These are phyloP conservation scores for Drosophila affinis DNA, from an alignment of 2,888 invertebrate species.

Conservation along the genomic window DNA sequence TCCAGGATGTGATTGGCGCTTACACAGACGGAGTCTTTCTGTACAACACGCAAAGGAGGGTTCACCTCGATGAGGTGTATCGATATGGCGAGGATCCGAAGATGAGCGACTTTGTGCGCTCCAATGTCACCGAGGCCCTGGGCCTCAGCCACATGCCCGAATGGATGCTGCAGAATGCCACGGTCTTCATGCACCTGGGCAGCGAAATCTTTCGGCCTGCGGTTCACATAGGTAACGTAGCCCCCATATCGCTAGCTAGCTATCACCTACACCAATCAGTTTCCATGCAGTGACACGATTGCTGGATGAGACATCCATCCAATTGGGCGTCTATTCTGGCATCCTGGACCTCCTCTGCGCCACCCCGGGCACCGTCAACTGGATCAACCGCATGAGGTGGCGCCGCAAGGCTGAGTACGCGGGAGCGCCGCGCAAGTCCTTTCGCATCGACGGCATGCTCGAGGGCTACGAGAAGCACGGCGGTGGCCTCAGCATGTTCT, in stretches of 20 bases:
- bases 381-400: slow-evolving; percentile 91
- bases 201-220: slow-evolving; percentile 93
- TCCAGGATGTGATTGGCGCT: slow-evolving; percentile 49
- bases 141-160: slow-evolving; percentile 86
- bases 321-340: slow-evolving; percentile 89
- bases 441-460: slow-evolving; percentile 86
- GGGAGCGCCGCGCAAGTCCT: slow-evolving; percentile 85
- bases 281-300: slow-evolving; percentile 87
- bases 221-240: slow-evolving; percentile 86
- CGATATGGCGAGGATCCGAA: slow-evolving; percentile 74
- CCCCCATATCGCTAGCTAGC: no score
- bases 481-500: slow-evolving; percentile 82
- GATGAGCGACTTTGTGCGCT: slow-evolving; percentile 88
- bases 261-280: no score
- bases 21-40: slow-evolving; percentile 78
- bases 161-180: slow-evolving; percentile 87
- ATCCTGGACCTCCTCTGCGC: slow-evolving; percentile 93
- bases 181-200: slow-evolving; percentile 86
- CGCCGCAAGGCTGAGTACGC: slow-evolving; percentile 86
- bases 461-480: slow-evolving; percentile 90
- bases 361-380: slow-evolving; percentile 90
- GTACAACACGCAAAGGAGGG: slow-evolving; percentile 87
- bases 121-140: slow-evolving; percentile 87
- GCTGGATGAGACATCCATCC: slow-evolving; percentile 88
- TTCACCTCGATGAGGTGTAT: slow-evolving; percentile 85